phyloP scores from a whole-genome alignment of 2,888 invertebrate genomes.

The Limnephilus auricula region DNA sequence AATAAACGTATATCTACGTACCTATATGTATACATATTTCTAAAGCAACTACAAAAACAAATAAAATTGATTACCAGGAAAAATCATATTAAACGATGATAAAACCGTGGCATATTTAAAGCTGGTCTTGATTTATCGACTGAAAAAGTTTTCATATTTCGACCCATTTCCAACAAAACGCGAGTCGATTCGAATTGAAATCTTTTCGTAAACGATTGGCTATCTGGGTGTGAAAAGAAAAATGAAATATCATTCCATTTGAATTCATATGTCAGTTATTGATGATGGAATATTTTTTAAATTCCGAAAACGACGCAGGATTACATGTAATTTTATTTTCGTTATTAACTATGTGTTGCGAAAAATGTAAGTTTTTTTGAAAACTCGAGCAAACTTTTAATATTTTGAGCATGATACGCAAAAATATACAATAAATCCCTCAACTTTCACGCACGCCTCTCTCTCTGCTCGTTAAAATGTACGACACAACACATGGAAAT shows the following conservation, averaged over 20 bases:
- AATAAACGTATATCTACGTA: too few species aligned
- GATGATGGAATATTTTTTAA: not conserved
- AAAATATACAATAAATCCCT: not conserved
- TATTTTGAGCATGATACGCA: not conserved
- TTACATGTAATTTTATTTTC: not conserved
- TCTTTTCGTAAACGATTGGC: not conserved
- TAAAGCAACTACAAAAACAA: not conserved
- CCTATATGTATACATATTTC: too few species aligned
- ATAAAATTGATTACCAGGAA: not conserved
- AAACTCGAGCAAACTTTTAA: not conserved
- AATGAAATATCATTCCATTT: not conserved
- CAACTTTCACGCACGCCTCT: not conserved
- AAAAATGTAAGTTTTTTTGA: not conserved
- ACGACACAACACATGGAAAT: not conserved
- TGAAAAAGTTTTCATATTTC: not conserved
- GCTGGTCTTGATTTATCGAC: not conserved
- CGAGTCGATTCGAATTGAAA: not conserved
- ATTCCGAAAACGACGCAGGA: not conserved
- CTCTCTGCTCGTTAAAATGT: not conserved
- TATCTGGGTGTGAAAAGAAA: not conserved
- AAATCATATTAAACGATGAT: not conserved
- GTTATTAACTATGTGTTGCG: not conserved
- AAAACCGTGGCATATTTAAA: not conserved
- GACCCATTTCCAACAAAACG: not conserved
- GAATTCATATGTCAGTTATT: not conserved